Percentiles rank a stretch among this genome's conserved stretches.
Conservation (phyloP, 2,797 vertebrate species). For the Sebastes nivosus region DNA sequence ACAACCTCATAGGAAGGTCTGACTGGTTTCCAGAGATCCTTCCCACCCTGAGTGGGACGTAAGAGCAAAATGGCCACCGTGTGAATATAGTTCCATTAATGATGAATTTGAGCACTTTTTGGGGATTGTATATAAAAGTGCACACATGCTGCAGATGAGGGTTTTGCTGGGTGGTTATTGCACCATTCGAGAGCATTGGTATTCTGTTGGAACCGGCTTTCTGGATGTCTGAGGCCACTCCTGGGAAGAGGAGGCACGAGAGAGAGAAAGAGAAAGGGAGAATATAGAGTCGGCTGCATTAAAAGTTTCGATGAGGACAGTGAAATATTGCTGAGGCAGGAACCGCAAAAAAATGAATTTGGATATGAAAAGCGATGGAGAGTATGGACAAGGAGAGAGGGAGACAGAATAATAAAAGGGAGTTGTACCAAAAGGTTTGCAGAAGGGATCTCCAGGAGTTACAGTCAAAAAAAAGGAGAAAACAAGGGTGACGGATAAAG, state of each 20-base stretch:
- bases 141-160: constrained; percentile 14
- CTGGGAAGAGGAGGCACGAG: constrained; percentile 22
- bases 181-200: constrained; percentile 29
- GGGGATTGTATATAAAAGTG: constrained; percentile 16
- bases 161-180: constrained; percentile 23
- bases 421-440: not conserved
- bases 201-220: constrained; percentile 39
- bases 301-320: constrained; percentile 53
- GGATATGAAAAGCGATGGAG: constrained; percentile 53
- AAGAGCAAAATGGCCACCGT: too few species aligned
- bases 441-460: constrained; percentile 7
- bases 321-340: constrained; percentile 51
- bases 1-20: too few species aligned
- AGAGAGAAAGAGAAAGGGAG: constrained; percentile 4
- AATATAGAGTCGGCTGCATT: constrained; percentile 39
- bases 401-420: not conserved
- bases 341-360: constrained; percentile 53
- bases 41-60: too few species aligned
- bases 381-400: not conserved
- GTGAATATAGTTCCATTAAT: constrained; percentile 10
- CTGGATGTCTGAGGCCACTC: constrained; percentile 43
- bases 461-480: not conserved
- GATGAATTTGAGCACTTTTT: constrained; percentile 27
- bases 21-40: not conserved
- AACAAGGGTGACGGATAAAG: constrained; percentile 49